phyloP scores from a whole-genome alignment of 2,113 vertebrate genomes.

The Camelus dromedarius region DNA sequence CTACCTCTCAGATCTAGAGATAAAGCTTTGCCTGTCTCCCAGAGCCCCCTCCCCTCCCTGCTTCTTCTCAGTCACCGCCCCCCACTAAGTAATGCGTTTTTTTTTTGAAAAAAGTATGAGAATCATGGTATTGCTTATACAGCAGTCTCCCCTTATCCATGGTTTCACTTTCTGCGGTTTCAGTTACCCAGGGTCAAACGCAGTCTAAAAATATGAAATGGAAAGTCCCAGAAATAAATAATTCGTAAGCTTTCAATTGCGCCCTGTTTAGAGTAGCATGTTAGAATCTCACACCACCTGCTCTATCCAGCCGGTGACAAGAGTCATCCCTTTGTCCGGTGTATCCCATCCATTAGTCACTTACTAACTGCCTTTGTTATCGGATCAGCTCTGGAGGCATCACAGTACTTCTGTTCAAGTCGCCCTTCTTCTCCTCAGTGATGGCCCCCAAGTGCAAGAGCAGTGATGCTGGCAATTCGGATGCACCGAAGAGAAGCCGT shows the following conservation, averaged over 20 bases:
- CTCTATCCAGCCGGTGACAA: background rate
- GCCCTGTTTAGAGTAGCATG: background rate
- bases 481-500: background rate
- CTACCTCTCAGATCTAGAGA: background rate
- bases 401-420: background rate
- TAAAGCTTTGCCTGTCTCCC: background rate
- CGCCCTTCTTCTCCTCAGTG: background rate
- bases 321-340: background rate
- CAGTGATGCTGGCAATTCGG: background rate
- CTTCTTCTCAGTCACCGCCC: background rate
- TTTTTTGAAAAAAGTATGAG: background rate
- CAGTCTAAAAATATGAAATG: background rate
- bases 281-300: background rate
- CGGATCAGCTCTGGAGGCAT: background rate
- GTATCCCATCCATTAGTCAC: background rate
- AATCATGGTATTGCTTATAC: background rate
- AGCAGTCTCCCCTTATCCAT: background rate
- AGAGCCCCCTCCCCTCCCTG: background rate
- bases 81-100: background rate
- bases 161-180: background rate
- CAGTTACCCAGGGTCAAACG: background rate
- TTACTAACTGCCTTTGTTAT: background rate
- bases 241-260: background rate
- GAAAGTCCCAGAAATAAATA: background rate
- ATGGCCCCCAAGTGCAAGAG: background rate